Evolutionary conservation across 2,888 invertebrate species (phyloP).

Genomic region (Pterobdella sp.): DNA sequence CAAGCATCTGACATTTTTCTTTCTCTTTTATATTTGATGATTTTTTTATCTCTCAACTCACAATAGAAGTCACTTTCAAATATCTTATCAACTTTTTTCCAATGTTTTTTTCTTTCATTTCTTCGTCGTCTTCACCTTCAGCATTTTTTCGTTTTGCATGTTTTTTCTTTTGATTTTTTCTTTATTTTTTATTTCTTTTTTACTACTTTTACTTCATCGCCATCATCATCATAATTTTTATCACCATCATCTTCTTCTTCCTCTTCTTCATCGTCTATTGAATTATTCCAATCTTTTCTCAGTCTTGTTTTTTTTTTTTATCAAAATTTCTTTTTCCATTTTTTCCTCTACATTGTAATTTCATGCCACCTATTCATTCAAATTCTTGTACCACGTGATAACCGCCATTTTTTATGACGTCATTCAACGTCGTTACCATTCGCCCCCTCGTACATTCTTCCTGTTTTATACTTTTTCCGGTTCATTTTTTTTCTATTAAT

Average conservation of each 20-base stretch:
- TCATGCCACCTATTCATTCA: not conserved
- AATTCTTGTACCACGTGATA: slow-evolving; percentile 10
- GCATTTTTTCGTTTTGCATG: not conserved
- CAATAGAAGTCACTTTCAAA: not conserved
- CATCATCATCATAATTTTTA: not conserved
- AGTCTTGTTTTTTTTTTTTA: not conserved
- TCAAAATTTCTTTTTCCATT: not conserved
- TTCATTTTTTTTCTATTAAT: too few relatives aligned
- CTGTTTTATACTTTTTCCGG: too few relatives aligned
- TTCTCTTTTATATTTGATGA: not conserved
- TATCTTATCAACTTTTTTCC: not conserved
- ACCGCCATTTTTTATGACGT: slow-evolving; percentile 16
- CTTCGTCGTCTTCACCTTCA: not conserved
- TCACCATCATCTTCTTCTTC: not conserved
- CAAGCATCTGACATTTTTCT: not conserved
- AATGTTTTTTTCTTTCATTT: not conserved
- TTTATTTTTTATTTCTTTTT: not conserved
- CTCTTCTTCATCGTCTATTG: not conserved
- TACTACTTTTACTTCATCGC: not conserved
- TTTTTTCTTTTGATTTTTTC: not conserved
- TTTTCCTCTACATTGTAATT: not conserved
- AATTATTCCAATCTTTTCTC: not conserved
- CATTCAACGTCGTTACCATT: slow-evolving; percentile 2
- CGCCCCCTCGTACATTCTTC: too few relatives aligned
- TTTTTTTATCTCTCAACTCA: not conserved